Evolutionary conservation across 2,888 invertebrate genomes (phyloP).

Genomic region (Nephrotoma guestfalica): DNA sequence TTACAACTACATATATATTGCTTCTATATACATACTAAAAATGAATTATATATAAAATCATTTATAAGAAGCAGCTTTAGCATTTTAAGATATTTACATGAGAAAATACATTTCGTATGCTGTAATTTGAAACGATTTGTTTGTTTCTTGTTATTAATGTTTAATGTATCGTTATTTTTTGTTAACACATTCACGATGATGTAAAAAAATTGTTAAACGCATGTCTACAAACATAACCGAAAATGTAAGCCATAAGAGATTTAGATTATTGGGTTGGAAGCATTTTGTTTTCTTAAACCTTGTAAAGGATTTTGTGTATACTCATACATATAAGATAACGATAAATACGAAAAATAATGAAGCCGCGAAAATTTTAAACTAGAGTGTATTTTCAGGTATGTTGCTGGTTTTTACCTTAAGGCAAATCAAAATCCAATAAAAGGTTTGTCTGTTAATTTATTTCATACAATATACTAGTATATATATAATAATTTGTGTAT

Average conservation of each 20-base stretch:
- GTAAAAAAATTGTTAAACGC: not conserved
- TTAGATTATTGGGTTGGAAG: not conserved
- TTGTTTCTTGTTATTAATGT: not conserved
- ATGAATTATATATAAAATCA: not conserved
- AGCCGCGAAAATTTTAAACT: not conserved
- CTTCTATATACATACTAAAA: not conserved
- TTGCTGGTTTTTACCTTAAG: not conserved
- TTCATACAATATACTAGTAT: not conserved
- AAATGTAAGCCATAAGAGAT: not conserved
- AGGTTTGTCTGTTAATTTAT: not conserved
- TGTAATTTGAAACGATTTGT: not conserved
- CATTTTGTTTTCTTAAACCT: not conserved
- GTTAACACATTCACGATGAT: not conserved
- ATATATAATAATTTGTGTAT: not conserved
- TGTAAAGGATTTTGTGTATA: not conserved
- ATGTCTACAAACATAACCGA: not conserved
- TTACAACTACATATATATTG: not conserved
- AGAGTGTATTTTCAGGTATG: not conserved
- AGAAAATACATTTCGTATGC: not conserved
- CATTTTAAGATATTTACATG: not conserved
- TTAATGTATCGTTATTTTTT: not conserved
- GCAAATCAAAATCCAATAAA: not conserved
- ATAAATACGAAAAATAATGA: not conserved
- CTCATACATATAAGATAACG: not conserved
- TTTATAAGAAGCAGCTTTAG: not conserved